Evolutionary conservation across 2,797 vertebrate genomes (phyloP).

Genomic region (Cygnus olor): DNA sequence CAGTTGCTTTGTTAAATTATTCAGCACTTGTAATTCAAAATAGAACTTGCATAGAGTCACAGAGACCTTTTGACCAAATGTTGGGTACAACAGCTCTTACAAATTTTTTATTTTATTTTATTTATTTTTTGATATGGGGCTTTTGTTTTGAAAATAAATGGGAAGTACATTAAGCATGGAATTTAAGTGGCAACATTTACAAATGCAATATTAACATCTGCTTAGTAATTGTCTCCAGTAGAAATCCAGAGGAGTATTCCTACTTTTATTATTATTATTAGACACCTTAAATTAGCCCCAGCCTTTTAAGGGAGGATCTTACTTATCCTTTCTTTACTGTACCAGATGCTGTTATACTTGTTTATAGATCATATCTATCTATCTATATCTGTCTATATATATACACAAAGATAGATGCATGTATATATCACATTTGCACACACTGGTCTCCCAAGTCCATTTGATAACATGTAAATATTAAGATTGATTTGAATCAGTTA

Average conservation of each 20-base stretch:
- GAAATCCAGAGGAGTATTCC: background rate
- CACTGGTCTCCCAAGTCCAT: background rate
- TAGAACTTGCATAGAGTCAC: too few species aligned
- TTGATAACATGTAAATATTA: background rate
- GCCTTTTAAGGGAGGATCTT: background rate
- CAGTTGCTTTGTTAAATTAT: background rate
- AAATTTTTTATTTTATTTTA: too few species aligned
- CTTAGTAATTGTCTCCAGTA: background rate
- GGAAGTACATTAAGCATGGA: background rate
- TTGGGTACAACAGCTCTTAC: background rate
- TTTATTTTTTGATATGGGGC: background rate
- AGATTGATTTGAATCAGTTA: background rate
- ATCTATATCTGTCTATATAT: too few species aligned
- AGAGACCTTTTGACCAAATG: background rate
- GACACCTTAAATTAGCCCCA: background rate
- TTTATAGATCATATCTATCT: background rate
- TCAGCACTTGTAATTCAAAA: background rate
- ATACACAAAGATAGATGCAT: background rate
- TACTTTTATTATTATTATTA: background rate
- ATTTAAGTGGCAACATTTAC: background rate
- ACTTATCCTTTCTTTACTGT: background rate
- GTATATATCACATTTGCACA: fast-evolving
- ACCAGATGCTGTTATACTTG: background rate
- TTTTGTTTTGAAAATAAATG: background rate
- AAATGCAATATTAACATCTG: background rate